Evolutionary conservation across 2,797 vertebrate species (phyloP).

Genomic region (Nannoperca obscura): DNA sequence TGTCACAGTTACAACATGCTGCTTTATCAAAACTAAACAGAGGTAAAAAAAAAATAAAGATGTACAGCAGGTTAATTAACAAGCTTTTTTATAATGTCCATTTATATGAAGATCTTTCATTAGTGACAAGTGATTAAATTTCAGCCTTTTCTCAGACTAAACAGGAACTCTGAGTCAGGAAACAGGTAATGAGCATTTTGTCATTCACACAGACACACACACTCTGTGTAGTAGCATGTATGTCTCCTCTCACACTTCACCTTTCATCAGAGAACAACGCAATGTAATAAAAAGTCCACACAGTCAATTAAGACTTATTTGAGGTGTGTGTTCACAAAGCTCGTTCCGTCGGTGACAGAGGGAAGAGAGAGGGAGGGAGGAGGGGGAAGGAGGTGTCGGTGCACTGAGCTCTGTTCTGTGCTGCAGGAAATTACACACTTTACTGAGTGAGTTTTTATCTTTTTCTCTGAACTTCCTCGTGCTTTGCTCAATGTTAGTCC

Average conservation of each 20-base stretch:
- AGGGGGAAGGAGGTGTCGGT: background rate
- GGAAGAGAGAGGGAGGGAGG: background rate
- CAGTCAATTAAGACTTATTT: constrained; percentile 44
- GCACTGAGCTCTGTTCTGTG: background rate
- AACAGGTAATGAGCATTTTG: constrained; percentile 10
- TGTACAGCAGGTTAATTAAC: too few relatives aligned
- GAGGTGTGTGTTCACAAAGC: constrained; percentile 25
- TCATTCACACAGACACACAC: background rate
- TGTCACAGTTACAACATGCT: too few relatives aligned
- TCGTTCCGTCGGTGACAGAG: background rate
- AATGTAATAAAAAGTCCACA: constrained; percentile 45
- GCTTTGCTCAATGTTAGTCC: background rate
- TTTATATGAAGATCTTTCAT: background rate
- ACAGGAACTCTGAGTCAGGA: background rate
- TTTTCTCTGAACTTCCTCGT: background rate
- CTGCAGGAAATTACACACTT: constrained; percentile 16
- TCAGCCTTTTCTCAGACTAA: constrained; percentile 3
- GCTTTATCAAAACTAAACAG: too few relatives aligned
- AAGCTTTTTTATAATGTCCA: too few relatives aligned
- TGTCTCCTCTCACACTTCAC: constrained; percentile 33
- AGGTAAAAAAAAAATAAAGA: too few relatives aligned
- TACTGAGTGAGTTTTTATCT: background rate
- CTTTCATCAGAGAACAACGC: constrained; percentile 35
- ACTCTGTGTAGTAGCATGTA: background rate
- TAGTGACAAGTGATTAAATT: background rate